phyloP scores from a whole-genome alignment of 2,888 invertebrate genomes.

The Orthosia gracilis region DNA sequence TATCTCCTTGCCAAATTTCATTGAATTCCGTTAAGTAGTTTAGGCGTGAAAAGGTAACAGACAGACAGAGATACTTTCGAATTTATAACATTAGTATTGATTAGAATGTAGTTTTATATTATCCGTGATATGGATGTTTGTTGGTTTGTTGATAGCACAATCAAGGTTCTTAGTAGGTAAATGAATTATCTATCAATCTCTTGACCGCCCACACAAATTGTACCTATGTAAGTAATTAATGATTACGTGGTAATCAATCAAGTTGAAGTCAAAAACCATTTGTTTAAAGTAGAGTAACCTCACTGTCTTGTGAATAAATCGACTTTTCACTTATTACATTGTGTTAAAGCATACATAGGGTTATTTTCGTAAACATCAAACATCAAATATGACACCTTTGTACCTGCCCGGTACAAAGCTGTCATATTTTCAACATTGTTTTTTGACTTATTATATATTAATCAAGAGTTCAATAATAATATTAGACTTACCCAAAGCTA shows the following conservation, averaged over 20 bases:
- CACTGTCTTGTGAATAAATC: neutral
- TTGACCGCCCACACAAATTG: constrained; percentile 26
- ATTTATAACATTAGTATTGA: too few species aligned
- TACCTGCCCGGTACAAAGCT: too few species aligned
- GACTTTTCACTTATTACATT: neutral
- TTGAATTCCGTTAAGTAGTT: too few species aligned
- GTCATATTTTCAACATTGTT: neutral
- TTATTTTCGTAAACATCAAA: too few species aligned
- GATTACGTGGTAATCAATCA: constrained; percentile 19
- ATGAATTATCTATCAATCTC: neutral
- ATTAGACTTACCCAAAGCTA: neutral
- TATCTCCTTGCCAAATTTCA: too few species aligned
- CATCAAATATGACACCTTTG: too few species aligned
- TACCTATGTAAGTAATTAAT: constrained; percentile 24
- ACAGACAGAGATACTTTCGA: too few species aligned
- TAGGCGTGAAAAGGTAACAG: too few species aligned
- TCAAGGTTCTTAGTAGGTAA: constrained; percentile 9
- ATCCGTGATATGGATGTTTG: neutral
- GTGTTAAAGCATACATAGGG: too few species aligned
- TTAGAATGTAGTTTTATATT: too few species aligned
- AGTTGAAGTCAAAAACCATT: neutral
- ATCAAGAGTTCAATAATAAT: too few species aligned
- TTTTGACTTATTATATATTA: neutral
- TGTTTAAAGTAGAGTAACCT: constrained; percentile 7
- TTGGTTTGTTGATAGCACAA: constrained; percentile 26